Evolutionary conservation across 2,797 vertebrate genomes (phyloP), one percentile per base, ranked within the genome.

Genomic region (Gymnothorax javanicus): DNA sequence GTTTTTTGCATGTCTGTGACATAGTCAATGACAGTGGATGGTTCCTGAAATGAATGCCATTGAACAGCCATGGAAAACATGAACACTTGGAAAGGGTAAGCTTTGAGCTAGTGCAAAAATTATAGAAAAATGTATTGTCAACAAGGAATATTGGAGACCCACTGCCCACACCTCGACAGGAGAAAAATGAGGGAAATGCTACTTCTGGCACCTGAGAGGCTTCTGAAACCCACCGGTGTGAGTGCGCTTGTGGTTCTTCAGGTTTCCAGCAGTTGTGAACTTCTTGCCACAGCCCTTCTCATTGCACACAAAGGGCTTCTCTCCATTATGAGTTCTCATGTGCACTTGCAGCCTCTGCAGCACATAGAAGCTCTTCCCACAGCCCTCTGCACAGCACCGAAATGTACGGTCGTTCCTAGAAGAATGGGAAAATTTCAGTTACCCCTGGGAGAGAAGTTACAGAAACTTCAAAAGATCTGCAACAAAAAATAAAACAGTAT

Each of bases 291-390:
- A 99, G 94, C 97, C 97, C 83, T 97, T 95, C 94, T 99, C 97
- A 0, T 95, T 96, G 93, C 99, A 99, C 92, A 97, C 96, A 92
- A 98, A 99, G 59, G 99, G 99, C 89, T 99, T 99, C 93, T 99
- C 99, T 5, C 98, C 98, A 17, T 98, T 99, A 92, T 99, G 99
- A 27, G 97, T 99, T 92, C 98, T 97, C 99, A 99, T 99, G 95
- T 99, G 99, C 75, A 99, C 99, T 92, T 99, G 99, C 90, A 99
- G 94, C 92, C 98, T 95, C 95, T 99, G 99, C 50, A 99, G 95
- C 86, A 99, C 99, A 0, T 99, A 99, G 95, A 99, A 99, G 86
- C 98, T 99, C 95, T 99, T 99, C 73, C 98, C 98, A 92, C 99
- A 99, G 88, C 98, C 99, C 93, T 99, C 98, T 2, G 98, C 97